Conservation (phyloP, 2,888 invertebrate genomes). For the Dioctria linearis region DNA sequence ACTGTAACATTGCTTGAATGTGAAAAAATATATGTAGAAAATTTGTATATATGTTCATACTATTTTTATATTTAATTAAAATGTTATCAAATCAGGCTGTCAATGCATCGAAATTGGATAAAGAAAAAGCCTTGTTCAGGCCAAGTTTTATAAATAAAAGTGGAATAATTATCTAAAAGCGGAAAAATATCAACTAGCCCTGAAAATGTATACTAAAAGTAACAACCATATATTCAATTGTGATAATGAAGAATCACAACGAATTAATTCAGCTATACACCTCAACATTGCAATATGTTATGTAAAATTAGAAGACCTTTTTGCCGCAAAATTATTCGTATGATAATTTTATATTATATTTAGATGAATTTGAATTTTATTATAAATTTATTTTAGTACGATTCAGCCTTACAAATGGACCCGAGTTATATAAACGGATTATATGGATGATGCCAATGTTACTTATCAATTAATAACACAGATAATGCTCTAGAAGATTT, state of each 20-base stretch:
- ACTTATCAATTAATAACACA: constrained; percentile 82
- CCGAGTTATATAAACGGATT: constrained; percentile 88
- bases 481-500: constrained; percentile 86
- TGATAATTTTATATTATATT: neutral
- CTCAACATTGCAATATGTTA: constrained; percentile 88
- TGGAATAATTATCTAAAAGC: constrained; percentile 92
- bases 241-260: constrained; percentile 70
- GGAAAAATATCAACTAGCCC: constrained; percentile 83
- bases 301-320: constrained; percentile 77
- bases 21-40: constrained; percentile 77
- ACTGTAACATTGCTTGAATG: constrained; percentile 86
- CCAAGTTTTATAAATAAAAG: constrained; percentile 88
- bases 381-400: constrained; percentile 70
- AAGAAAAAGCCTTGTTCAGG: constrained; percentile 85
- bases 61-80: neutral
- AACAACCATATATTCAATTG: constrained; percentile 64
- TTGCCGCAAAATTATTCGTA: constrained; percentile 80
- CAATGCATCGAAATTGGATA: constrained; percentile 87
- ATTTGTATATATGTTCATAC: neutral
- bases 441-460: constrained; percentile 89
- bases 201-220: constrained; percentile 89
- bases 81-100: constrained; percentile 73
- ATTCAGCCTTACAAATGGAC: constrained; percentile 83
- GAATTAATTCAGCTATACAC: constrained; percentile 79
- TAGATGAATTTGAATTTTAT: neutral